phyloP scores from a whole-genome alignment of 2,113 vertebrate species.

The Anguilla japonica region DNA sequence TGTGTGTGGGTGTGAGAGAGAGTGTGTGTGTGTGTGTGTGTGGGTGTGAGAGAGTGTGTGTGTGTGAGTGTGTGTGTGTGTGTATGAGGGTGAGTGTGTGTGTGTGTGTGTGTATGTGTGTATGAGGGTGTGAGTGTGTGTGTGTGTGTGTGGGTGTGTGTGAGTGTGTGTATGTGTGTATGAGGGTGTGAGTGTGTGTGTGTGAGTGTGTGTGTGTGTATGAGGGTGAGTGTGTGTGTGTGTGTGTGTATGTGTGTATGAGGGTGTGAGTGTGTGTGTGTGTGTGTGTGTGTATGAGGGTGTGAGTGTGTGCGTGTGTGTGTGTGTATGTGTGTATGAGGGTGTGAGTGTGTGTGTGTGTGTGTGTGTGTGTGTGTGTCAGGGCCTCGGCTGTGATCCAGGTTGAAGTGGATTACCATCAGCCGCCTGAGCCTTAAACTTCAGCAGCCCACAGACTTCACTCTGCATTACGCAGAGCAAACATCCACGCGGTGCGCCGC shows the following conservation, averaged over 20 bases:
- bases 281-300: background rate
- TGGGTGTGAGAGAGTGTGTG: background rate
- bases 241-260: background rate
- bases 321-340: no score
- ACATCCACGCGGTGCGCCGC: background rate
- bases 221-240: background rate
- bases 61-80: background rate
- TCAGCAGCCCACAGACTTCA: background rate
- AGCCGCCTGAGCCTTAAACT: background rate
- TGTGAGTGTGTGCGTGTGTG: no score
- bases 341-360: no score
- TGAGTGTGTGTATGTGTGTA: background rate
- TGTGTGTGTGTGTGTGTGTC: no score
- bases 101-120: no score
- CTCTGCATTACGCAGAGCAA: background rate
- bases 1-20: no score
- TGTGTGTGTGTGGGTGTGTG: background rate
- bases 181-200: no score
- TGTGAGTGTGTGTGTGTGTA: background rate
- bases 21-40: no score
- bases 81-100: no score
- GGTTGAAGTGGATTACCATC: background rate
- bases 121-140: background rate
- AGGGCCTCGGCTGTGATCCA: background rate
- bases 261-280: no score